Evolutionary conservation across 2,113 vertebrate species (phyloP), one percentile per base, ranked within the genome.

Genomic region (Oreamnos americanus): DNA sequence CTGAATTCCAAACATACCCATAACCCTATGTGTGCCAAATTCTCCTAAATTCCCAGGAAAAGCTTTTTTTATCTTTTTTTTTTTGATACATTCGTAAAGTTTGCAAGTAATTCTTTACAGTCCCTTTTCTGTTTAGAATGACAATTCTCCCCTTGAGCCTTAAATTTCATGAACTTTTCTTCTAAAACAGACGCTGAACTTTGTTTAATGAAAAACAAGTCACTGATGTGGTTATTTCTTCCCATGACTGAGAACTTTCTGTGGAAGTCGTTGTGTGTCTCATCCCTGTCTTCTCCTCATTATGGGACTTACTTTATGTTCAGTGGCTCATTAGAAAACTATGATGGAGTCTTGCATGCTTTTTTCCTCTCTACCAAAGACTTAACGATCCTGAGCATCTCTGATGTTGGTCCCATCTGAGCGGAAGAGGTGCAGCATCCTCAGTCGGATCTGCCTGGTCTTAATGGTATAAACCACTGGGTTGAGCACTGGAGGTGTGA

Each of bases 401-500:
- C 95, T 39, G 1, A 76, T 21, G n/a, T 55, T 26, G 3, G 74
- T 2, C 30, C 83, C 23, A 13, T 1, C 5, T 7, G 30, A 36
- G 12, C 2, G 0, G 15, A 74, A 91, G 23, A 97, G 36, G 1
- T 43, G 57, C 3, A 64, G n/a, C 71, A 97, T 91, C 79, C 53
- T 96, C 14, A 51, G 15, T 12, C 84, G 19, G 0, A 94, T 96
- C 87, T 97, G 92, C 55, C 93, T 97, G 51, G 96, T 97, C 58
- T 98, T 97, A 23, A 95, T 87, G 11, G 94, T 87, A 0, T 97
- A 97, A 25, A 97, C 74, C 4, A 97, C 7, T 1, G 98, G 96
- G 14, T 97, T 98, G 55, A 98, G 92, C 47, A 96, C 14, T 1
- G 97, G 97, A 1, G 97, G 96, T 14, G 17, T 93, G 33, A 98